Conservation (phyloP, 1,140 invertebrate genomes). For the Ips typographus region DNA sequence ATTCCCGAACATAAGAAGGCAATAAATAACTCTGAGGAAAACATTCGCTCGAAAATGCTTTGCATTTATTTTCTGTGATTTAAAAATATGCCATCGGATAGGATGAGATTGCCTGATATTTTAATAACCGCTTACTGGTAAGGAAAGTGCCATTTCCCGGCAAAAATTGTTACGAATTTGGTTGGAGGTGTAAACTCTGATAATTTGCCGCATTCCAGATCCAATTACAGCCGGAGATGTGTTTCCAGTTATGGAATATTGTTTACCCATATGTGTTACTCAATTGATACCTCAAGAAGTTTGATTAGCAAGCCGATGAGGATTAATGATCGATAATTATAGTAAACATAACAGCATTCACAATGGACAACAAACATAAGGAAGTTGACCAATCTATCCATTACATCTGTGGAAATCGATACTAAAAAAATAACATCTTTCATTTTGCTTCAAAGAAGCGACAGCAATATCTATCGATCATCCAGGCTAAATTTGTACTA, state of each 20-base stretch:
- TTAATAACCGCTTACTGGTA: too few species aligned
- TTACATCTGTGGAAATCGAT: neutral
- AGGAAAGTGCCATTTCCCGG: too few species aligned
- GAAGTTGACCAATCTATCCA: conserved; percentile 1
- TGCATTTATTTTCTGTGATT: neutral
- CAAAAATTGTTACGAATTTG: too few species aligned
- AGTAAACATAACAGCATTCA: too few species aligned
- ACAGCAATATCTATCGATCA: conserved; percentile 10
- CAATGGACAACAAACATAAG: neutral
- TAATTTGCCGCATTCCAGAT: too few species aligned
- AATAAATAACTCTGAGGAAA: conserved; percentile 11
- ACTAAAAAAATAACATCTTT: neutral
- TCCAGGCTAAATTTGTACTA: neutral
- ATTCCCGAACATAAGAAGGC: conserved; percentile 7
- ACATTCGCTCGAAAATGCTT: neutral
- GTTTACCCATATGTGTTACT: too few species aligned
- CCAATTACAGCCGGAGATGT: too few species aligned
- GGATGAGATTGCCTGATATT: neutral
- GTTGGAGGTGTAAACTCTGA: too few species aligned
- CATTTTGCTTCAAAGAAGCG: neutral
- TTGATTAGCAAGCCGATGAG: too few species aligned
- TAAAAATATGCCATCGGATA: neutral
- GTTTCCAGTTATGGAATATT: too few species aligned
- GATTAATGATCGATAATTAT: too few species aligned
- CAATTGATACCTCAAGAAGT: too few species aligned